phyloP scores from a whole-genome alignment of 2,888 invertebrate genomes.

The Diabrotica balteata region DNA sequence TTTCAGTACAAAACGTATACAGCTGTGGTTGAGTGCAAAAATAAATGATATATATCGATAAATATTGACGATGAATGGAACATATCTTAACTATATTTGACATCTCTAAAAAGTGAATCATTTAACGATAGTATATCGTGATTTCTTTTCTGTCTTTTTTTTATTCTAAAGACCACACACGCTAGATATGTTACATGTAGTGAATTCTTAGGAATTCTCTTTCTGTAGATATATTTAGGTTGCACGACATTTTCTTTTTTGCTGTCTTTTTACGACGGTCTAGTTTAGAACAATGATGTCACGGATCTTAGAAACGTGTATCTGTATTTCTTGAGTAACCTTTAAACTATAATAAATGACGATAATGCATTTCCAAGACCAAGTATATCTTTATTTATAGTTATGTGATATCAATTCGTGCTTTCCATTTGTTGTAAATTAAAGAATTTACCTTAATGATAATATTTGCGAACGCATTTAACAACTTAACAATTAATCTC shows the following conservation, averaged over 20 bases:
- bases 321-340: too few relatives aligned
- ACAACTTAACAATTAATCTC: too few relatives aligned
- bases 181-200: background rate
- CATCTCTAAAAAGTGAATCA: constrained; percentile 32
- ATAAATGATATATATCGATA: constrained; percentile 39
- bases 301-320: too few relatives aligned
- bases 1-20: constrained; percentile 37
- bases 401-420: too few relatives aligned
- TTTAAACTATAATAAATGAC: too few relatives aligned
- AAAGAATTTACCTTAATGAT: too few relatives aligned
- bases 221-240: background rate
- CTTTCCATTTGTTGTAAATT: too few relatives aligned
- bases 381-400: too few relatives aligned
- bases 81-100: constrained; percentile 44
- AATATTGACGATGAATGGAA: constrained; percentile 39
- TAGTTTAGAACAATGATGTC: too few relatives aligned
- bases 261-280: too few relatives aligned
- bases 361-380: too few relatives aligned
- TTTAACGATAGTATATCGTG: constrained; percentile 18
- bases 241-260: constrained; percentile 1
- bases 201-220: background rate
- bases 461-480: too few relatives aligned
- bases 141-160: constrained; percentile 20
- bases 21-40: constrained; percentile 36
- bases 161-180: constrained; percentile 27